These are phyloP conservation scores for Odontesthes bonariensis DNA, from an alignment of 2,113 vertebrate genomes.

Conservation along the genomic window DNA sequence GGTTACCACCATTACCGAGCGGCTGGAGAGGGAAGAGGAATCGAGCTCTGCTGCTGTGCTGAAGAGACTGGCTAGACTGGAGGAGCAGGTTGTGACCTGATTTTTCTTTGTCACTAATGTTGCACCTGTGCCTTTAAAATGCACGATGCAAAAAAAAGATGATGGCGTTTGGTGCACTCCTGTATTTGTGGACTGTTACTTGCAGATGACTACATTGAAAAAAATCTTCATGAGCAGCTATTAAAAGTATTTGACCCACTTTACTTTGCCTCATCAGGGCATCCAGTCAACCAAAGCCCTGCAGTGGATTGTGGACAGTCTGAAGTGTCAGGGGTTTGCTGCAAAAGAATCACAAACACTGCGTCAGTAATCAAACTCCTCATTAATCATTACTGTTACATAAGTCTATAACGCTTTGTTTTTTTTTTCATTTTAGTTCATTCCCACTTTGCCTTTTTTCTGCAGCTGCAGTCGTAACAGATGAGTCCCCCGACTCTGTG, in stretches of 20 bases:
- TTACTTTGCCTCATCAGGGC: constrained; percentile 77
- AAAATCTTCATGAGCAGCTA: constrained; percentile 6
- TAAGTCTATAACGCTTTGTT: neutral
- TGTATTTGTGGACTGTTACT: neutral
- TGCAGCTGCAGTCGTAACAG: constrained; percentile 33
- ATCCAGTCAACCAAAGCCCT: constrained; percentile 83
- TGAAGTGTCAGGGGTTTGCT: constrained; percentile 79
- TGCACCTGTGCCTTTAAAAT: constrained; percentile 13
- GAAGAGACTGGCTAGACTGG: constrained; percentile 84
- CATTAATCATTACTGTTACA: neutral
- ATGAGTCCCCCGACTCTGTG: constrained; percentile 45
- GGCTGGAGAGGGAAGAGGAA: constrained; percentile 84
- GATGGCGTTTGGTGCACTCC: neutral
- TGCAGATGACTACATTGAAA: neutral
- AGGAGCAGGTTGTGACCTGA: constrained; percentile 88
- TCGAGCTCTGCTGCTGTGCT: constrained; percentile 75
- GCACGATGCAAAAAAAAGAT: neutral
- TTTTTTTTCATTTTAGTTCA: neutral
- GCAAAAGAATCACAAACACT: constrained; percentile 61
- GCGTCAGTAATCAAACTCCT: constrained; percentile 79
- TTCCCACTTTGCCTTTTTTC: neutral
- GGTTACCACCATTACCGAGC: constrained; percentile 82
- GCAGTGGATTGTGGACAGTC: constrained; percentile 87
- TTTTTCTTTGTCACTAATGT: constrained; percentile 17
- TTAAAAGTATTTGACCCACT: constrained; percentile 18